Evolutionary conservation across 2,888 invertebrate genomes (phyloP).

Genomic region (Microctonus aethiopoides): DNA sequence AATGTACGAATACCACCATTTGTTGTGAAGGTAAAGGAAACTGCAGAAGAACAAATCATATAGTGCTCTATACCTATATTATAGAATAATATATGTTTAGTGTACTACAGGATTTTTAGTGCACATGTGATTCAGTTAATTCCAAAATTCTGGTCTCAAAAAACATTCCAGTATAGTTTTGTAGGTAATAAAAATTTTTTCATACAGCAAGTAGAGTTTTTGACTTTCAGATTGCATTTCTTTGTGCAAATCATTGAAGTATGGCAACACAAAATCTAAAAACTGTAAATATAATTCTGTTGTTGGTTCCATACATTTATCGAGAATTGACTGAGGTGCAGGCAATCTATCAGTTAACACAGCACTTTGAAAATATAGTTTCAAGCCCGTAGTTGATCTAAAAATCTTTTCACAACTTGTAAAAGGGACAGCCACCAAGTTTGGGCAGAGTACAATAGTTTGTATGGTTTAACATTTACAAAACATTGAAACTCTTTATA

Average conservation of each 20-base stretch:
- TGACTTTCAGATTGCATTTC: slow-evolving; percentile 41
- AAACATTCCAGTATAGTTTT: slow-evolving; percentile 35
- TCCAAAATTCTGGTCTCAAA: slow-evolving; percentile 27
- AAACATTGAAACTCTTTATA: slow-evolving; percentile 50
- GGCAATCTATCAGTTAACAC: slow-evolving; percentile 14
- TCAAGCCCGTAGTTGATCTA: slow-evolving; percentile 32
- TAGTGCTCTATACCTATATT: too few relatives aligned
- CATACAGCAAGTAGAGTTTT: slow-evolving; percentile 38
- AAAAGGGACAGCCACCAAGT: slow-evolving; percentile 54
- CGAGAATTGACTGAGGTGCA: background rate
- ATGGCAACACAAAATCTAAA: slow-evolving; percentile 37
- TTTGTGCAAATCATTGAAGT: slow-evolving; percentile 37
- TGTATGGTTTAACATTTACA: slow-evolving; percentile 47
- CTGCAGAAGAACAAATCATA: too few relatives aligned
- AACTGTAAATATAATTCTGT: slow-evolving; percentile 30
- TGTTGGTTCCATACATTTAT: slow-evolving; percentile 17
- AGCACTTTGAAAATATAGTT: slow-evolving; percentile 23
- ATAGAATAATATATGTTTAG: too few relatives aligned
- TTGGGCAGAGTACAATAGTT: slow-evolving; percentile 48
- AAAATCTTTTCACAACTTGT: slow-evolving; percentile 37
- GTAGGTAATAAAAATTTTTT: slow-evolving; percentile 25
- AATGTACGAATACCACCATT: too few relatives aligned
- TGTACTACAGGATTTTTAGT: too few relatives aligned
- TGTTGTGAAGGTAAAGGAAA: too few relatives aligned
- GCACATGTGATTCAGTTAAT: too few relatives aligned